Conservation (phyloP, 2,797 vertebrate genomes). For the Valencia hispanica region DNA sequence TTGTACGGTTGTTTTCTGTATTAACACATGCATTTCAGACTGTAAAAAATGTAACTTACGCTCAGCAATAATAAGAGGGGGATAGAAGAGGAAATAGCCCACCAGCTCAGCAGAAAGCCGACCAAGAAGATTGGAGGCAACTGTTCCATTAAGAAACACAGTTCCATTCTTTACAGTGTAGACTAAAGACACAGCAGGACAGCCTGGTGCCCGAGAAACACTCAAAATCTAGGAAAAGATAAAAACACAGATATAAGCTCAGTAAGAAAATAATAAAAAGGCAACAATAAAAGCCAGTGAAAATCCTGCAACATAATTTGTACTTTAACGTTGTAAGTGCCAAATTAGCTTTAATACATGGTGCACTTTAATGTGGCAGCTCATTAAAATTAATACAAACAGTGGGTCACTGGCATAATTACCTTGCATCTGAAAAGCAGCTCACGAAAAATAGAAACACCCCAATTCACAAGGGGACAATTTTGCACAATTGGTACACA, state of each 20-base stretch:
- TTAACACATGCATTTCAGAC: conserved; percentile 25
- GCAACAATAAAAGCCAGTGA: conserved; percentile 24
- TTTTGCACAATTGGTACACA: conserved; percentile 46
- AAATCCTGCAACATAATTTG: conserved; percentile 29
- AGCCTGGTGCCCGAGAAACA: conserved; percentile 83
- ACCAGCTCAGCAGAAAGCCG: conserved; percentile 95
- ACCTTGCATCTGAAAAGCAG: conserved; percentile 55
- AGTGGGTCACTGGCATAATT: conserved; percentile 48
- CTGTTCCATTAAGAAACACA: conserved; percentile 88
- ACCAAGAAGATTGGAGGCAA: conserved; percentile 92
- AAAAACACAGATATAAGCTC: conserved; percentile 7
- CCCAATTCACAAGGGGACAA: conserved; percentile 34
- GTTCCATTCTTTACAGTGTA: conserved; percentile 92
- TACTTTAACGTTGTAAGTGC: conserved; percentile 32
- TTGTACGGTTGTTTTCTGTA: conserved; percentile 15
- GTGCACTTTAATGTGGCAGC: conserved; percentile 48
- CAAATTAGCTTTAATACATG: conserved; percentile 52
- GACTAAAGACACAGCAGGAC: conserved; percentile 90
- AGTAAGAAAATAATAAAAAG: conserved; percentile 28
- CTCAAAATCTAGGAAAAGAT: conserved; percentile 85
- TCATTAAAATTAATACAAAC: conserved; percentile 64
- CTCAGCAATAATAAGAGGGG: conserved; percentile 93
- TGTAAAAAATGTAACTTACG: conserved; percentile 82
- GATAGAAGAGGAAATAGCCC: conserved; percentile 98
- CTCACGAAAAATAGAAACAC: conserved; percentile 44